These are phyloP conservation scores for Drosophila nigritarsus DNA, from an alignment of 2,888 invertebrate species.

Conservation along the genomic window DNA sequence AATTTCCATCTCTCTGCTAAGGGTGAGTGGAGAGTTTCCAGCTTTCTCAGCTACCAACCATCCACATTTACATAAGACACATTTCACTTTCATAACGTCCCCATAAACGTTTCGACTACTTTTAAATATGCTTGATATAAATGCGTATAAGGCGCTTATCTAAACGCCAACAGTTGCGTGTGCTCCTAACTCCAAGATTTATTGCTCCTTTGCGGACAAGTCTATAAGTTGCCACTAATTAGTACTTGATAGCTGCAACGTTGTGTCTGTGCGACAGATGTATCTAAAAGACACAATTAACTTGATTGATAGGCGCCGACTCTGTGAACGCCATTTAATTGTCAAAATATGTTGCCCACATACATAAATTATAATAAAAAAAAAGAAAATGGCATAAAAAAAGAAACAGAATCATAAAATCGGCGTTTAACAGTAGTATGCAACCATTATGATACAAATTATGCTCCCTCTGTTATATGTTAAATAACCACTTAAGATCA, in stretches of 20 bases:
- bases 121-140: background rate
- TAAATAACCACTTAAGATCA: slow-evolving; percentile 67
- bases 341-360: slow-evolving; percentile 67
- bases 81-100: slow-evolving; percentile 27
- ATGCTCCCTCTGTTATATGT: slow-evolving; percentile 45
- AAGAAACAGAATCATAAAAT: slow-evolving; percentile 54
- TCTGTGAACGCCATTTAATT: slow-evolving; percentile 66
- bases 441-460: slow-evolving; percentile 28
- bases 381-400: background rate
- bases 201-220: slow-evolving; percentile 46
- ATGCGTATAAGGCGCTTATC: slow-evolving; percentile 58
- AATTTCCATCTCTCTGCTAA: slow-evolving; percentile 37
- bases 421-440: slow-evolving; percentile 64
- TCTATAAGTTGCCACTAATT: slow-evolving; percentile 68
- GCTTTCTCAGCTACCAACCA: slow-evolving; percentile 17
- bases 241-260: slow-evolving; percentile 63
- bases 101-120: slow-evolving; percentile 16
- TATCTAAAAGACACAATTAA: slow-evolving; percentile 35
- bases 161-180: slow-evolving; percentile 30
- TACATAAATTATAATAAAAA: slow-evolving; percentile 58
- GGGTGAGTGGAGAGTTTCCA: slow-evolving; percentile 28
- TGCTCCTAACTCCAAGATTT: slow-evolving; percentile 49
- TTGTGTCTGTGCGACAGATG: slow-evolving; percentile 29
- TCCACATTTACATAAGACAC: slow-evolving; percentile 35
- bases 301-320: slow-evolving; percentile 64